Conservation (phyloP, 1,140 invertebrate genomes). For the Drosophila nannoptera region DNA sequence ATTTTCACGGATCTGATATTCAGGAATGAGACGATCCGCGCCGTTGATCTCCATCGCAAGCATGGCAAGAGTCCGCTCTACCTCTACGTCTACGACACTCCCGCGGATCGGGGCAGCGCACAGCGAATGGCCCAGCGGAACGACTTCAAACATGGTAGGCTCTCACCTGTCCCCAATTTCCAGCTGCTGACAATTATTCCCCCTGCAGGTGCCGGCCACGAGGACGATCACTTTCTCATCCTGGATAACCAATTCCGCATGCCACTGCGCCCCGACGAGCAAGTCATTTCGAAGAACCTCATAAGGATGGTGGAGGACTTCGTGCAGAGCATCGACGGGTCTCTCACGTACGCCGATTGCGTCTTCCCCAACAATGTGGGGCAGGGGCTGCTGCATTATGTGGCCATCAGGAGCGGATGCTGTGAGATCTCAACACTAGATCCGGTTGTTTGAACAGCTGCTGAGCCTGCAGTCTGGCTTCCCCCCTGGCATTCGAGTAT, state of each 20-base stretch:
- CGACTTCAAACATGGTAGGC: conserved; percentile 9
- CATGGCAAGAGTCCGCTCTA: conserved; percentile 34
- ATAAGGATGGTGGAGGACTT: conserved; percentile 46
- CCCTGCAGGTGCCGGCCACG: conserved; percentile 47
- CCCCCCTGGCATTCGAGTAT: not conserved
- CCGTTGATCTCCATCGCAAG: conserved; percentile 38
- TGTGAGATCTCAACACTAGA: not conserved
- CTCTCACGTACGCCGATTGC: conserved; percentile 7
- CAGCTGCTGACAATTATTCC: not conserved
- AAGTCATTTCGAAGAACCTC: conserved; percentile 36
- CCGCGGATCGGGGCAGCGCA: conserved; percentile 22
- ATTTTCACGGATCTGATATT: conserved; percentile 57
- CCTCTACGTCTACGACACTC: conserved; percentile 52
- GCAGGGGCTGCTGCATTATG: conserved; percentile 21
- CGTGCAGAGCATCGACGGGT: conserved; percentile 15
- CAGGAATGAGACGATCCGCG: conserved; percentile 31
- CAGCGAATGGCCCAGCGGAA: conserved; percentile 30
- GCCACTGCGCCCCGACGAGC: conserved; percentile 29
- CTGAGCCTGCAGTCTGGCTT: not conserved
- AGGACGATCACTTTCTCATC: conserved; percentile 51
- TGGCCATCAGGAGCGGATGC: conserved; percentile 19
- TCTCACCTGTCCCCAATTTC: no score
- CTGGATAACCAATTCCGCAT: conserved; percentile 6
- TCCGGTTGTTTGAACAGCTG: not conserved
- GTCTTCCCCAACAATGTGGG: conserved; percentile 21